A percentile compares a stretch with the other conserved stretches of the same genome.
These are phyloP conservation scores for Esox lucius DNA, from an alignment of 2,797 vertebrate species.

Conservation along the genomic window DNA sequence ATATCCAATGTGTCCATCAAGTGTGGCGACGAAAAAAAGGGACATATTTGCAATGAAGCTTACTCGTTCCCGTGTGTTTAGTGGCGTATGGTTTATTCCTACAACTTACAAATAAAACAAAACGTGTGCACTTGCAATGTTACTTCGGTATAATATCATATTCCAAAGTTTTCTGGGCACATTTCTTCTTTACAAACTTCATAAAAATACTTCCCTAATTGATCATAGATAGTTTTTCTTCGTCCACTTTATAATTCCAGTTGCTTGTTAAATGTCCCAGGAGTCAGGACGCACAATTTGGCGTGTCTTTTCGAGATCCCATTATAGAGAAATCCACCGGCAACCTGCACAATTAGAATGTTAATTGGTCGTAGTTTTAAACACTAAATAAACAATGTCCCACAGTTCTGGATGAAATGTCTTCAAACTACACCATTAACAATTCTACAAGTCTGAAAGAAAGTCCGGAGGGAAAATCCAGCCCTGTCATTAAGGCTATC, in stretches of 20 bases:
- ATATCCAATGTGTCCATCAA: constrained; percentile 55
- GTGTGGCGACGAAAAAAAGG: constrained; percentile 42
- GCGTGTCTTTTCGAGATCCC: constrained; percentile 55
- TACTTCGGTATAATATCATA: constrained; percentile 44
- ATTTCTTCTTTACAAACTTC: constrained; percentile 55
- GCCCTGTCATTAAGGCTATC: constrained; percentile 48
- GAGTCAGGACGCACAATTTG: constrained; percentile 21
- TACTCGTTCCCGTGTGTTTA: constrained; percentile 36
- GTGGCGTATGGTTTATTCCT: constrained; percentile 33
- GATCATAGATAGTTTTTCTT: constrained; percentile 37
- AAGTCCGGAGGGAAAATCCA: constrained; percentile 57
- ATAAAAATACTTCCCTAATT: constrained; percentile 40
- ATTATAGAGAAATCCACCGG: constrained; percentile 61
- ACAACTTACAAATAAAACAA: constrained; percentile 29
- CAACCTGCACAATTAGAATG: constrained; percentile 23
- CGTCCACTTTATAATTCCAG: constrained; percentile 62
- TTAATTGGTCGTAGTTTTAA: background rate
- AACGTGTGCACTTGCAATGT: constrained; percentile 29
- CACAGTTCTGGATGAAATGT: constrained; percentile 3
- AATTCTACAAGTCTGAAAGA: constrained; percentile 38
- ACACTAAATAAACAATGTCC: background rate
- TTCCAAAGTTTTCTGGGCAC: constrained; percentile 62
- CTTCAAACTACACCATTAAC: constrained; percentile 1
- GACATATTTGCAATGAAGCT: constrained; percentile 56
- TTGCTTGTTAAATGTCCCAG: constrained; percentile 65